phyloP scores from a whole-genome alignment of 2,888 invertebrate genomes.

The Neoitamus cyanurus region DNA sequence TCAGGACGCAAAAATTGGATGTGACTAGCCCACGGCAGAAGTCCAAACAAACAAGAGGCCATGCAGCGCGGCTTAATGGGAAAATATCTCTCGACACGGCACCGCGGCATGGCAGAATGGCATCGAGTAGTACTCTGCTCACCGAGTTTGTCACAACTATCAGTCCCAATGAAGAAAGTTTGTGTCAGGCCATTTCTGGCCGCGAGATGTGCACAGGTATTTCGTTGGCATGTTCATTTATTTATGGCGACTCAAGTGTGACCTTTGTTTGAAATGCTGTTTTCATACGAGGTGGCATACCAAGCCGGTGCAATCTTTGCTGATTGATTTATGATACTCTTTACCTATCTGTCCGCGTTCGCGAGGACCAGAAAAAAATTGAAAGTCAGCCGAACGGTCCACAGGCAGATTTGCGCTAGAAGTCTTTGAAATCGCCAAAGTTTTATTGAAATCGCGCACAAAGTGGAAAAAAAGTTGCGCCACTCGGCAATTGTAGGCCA shows the following conservation, averaged over 20 bases:
- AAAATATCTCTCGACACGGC: neutral
- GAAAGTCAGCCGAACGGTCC: neutral
- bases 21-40: neutral
- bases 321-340: constrained; percentile 6
- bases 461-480: neutral
- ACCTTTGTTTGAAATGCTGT: constrained; percentile 45
- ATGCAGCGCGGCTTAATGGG: neutral
- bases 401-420: neutral
- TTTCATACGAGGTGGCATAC: constrained; percentile 10
- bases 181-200: constrained; percentile 15
- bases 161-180: constrained; percentile 38
- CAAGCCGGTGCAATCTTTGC: neutral
- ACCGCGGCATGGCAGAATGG: neutral
- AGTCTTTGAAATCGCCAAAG: constrained; percentile 1
- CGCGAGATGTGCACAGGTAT: constrained; percentile 29
- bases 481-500: constrained; percentile 5
- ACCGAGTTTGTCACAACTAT: constrained; percentile 32
- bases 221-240: constrained; percentile 35
- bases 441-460: neutral
- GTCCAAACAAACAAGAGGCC: neutral
- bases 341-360: neutral
- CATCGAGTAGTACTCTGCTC: neutral
- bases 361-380: neutral
- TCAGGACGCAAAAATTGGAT: neutral
- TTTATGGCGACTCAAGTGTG: constrained; percentile 38